A percentile compares a stretch with the other conserved stretches of the same genome.
Evolutionary conservation across 2,797 vertebrate species (phyloP).

Genomic region (Toxotes lorentzi): DNA sequence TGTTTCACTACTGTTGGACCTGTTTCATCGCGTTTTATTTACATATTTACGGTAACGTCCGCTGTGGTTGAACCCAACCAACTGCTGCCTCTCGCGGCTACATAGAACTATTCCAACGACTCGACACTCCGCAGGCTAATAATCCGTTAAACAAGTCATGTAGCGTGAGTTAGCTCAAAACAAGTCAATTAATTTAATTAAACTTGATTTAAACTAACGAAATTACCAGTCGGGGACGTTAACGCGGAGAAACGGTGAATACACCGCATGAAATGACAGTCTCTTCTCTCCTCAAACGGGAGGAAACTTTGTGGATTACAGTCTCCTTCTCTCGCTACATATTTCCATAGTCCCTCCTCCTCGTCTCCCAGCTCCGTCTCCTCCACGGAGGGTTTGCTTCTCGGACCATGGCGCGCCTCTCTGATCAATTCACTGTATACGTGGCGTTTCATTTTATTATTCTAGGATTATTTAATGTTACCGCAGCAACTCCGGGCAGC

Average conservation of each 20-base stretch:
- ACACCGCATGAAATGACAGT: background rate
- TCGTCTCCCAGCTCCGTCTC: conserved; percentile 35
- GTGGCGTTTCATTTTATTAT: conserved; percentile 80
- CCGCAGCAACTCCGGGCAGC: conserved; percentile 37
- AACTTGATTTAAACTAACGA: background rate
- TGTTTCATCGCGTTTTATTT: background rate
- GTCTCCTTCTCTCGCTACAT: conserved; percentile 20
- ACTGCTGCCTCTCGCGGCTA: conserved; percentile 28
- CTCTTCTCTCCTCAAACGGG: background rate
- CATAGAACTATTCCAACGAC: background rate
- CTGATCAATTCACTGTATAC: conserved; percentile 74
- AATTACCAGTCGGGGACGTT: accelerated
- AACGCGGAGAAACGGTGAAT: background rate
- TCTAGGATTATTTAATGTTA: conserved; percentile 1
- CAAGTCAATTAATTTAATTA: background rate
- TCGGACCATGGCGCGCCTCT: conserved; percentile 81
- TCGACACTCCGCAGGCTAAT: background rate
- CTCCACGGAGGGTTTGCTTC: conserved; percentile 16
- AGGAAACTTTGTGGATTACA: conserved; percentile 40
- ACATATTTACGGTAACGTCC: conserved; percentile 61
- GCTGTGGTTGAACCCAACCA: background rate
- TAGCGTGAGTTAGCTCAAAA: background rate
- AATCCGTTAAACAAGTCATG: accelerated
- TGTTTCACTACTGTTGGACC: too few relatives aligned
- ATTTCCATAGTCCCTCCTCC: conserved; percentile 66